A percentile compares a stretch with the other conserved stretches of the same genome.
phyloP scores from a whole-genome alignment of 2,797 vertebrate species.

The Argya squamiceps region DNA sequence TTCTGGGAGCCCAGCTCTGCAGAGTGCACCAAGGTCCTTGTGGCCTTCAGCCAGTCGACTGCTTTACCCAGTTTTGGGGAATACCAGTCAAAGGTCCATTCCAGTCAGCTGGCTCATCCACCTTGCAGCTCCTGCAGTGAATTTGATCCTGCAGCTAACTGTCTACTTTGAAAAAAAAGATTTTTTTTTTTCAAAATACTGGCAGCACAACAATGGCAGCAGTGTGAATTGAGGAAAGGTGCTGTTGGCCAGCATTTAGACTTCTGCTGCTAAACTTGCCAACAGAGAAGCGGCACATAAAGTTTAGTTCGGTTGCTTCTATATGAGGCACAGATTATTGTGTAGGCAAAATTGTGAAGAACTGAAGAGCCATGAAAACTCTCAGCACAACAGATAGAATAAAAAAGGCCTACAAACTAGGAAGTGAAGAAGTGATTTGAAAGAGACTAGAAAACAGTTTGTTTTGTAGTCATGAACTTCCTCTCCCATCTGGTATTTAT shows the following conservation, averaged over 20 bases:
- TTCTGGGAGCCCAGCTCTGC: background rate
- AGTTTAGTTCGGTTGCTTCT: background rate
- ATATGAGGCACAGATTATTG: rapidly evolving
- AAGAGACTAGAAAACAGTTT: background rate
- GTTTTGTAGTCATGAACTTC: background rate
- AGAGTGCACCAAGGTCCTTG: background rate
- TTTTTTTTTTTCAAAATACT: background rate
- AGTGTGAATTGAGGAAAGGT: background rate
- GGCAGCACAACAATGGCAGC: background rate
- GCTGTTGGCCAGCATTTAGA: background rate
- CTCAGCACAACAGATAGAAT: background rate
- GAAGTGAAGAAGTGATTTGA: background rate
- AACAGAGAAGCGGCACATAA: rapidly evolving
- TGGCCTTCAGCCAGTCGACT: background rate
- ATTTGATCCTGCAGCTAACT: background rate
- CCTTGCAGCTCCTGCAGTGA: background rate
- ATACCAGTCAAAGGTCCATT: background rate
- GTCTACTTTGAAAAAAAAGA: background rate
- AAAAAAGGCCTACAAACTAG: background rate
- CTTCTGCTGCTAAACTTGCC: background rate
- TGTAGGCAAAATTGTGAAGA: background rate
- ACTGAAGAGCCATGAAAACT: background rate
- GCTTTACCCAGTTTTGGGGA: background rate
- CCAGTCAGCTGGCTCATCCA: background rate
- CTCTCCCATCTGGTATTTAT: constrained; percentile 41